Base-by-base conservation (phyloP, 2,888 invertebrate genomes). In the Tanypteryx hageni region DNA sequence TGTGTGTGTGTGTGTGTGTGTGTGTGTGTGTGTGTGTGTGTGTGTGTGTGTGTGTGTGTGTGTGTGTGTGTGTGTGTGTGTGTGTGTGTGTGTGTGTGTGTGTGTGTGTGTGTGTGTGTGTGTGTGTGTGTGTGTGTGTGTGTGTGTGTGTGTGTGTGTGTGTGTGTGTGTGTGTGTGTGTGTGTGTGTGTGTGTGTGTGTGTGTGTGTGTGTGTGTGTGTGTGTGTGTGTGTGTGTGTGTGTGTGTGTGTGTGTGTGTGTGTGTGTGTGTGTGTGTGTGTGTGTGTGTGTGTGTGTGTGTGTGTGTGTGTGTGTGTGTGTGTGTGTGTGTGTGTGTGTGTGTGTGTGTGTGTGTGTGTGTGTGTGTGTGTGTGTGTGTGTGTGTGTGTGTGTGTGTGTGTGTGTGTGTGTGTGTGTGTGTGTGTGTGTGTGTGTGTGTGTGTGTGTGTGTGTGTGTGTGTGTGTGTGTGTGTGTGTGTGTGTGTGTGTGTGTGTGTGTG, bases 1-100 rank as follows among this genome's bases (percentile, higher is more conserved):
- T 61, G 61, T 61, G 61, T 61, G 61, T 61, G 61, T 61, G 61
- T 61, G 61, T 61, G 61, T 61, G 61, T 61, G 61, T 61, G 61
- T 61, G 61, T 61, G 61, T 61, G 61, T 61, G 61, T 61, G 61
- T 61, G 61, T 61, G 61, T 61, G 61, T 61, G 61, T 61, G 61
- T 61, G 61, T 61, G 61, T 61, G 61, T 61, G 61, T 61, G 61
- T 61, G 61, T 61, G 61, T 61, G 61, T 61, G 61, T 61, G 61
- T 61, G 61, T 61, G 61, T 61, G 61, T 61, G 61, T 61, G 61
- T 61, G 61, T 61, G 61, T 61, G 61, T 61, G 61, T 61, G 61
- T 61, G 61, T 61, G 61, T 61, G 61, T 61, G 61, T 61, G 61
- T 61, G 61, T 61, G 61, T 61, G 61, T 61, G 61, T 61, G 61